Percentiles rank a stretch among this genome's conserved stretches.
Conservation (phyloP, 2,113 vertebrate species). For the Phyllopteryx taeniolatus region DNA sequence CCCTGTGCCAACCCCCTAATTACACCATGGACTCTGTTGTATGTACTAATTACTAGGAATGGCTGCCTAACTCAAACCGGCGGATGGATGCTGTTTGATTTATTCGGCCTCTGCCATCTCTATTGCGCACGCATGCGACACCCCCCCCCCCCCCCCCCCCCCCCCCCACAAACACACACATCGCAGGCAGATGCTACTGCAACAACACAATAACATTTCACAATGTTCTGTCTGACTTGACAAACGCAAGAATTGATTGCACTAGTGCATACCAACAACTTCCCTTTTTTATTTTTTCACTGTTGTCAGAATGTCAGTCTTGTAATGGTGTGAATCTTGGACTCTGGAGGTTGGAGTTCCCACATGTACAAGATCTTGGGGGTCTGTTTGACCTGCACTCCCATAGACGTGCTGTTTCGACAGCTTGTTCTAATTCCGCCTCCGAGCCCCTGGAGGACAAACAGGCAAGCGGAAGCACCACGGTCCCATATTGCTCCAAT, state of each 20-base stretch:
- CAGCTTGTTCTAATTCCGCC: conserved; percentile 70
- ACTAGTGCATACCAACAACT: neutral
- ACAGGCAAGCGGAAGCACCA: conserved; percentile 58
- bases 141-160: neutral
- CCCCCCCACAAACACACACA: neutral
- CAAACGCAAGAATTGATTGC: neutral
- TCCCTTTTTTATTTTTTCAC: neutral
- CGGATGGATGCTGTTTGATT: conserved; percentile 58
- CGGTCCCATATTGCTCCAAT: conserved; percentile 54
- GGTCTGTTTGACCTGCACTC: conserved; percentile 51
- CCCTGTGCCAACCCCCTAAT: conserved; percentile 69
- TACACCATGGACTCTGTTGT: conserved; percentile 67
- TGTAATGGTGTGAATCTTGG: neutral
- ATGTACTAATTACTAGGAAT: conserved; percentile 67
- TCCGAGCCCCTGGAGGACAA: conserved; percentile 53
- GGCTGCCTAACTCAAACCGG: conserved; percentile 45
- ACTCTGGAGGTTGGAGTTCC: conserved; percentile 20
- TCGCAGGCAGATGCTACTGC: conserved; percentile 22
- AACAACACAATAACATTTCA: conserved; percentile 2
- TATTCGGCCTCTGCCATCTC: conserved; percentile 44
- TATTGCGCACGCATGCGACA: conserved; percentile 6
- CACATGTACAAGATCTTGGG: conserved; percentile 45
- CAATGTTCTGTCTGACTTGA: conserved; percentile 11
- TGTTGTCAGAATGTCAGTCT: conserved; percentile 7
- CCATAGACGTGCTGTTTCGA: conserved; percentile 65